Conservation (phyloP, 2,888 invertebrate genomes). For the Cryptus armator region DNA sequence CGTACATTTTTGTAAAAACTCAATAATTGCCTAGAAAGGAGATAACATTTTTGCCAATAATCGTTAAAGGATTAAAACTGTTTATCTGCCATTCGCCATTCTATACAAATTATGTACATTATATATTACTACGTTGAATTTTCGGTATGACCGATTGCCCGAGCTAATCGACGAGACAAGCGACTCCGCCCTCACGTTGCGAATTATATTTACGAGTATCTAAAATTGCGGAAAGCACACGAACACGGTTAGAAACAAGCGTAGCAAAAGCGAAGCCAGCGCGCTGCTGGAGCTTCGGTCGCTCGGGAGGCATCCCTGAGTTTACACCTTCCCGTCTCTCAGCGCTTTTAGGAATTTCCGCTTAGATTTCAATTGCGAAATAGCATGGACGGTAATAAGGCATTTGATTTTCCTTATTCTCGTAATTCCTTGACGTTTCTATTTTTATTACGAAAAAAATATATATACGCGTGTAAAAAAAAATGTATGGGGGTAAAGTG, state of each 20-base stretch:
- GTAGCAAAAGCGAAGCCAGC: conserved; percentile 21
- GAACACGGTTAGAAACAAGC: conserved; percentile 13
- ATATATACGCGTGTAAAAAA: background rate
- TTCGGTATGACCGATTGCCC: conserved; percentile 14
- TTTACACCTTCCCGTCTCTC: conserved; percentile 34
- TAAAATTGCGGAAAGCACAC: conserved; percentile 42
- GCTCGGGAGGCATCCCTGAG: background rate
- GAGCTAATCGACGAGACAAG: conserved; percentile 10
- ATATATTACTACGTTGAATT: conserved; percentile 2
- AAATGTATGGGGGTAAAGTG: background rate
- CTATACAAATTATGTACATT: background rate
- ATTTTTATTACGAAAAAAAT: background rate
- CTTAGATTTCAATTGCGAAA: background rate
- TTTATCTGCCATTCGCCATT: background rate
- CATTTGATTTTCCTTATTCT: background rate
- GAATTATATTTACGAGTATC: conserved; percentile 48
- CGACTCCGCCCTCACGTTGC: conserved; percentile 4
- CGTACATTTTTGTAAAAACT: background rate
- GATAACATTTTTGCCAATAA: background rate
- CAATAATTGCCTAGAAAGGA: background rate
- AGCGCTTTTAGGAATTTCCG: conserved; percentile 1
- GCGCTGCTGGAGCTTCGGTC: background rate
- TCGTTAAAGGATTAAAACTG: background rate
- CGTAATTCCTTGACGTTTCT: background rate
- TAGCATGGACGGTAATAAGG: too few relatives aligned